phyloP scores from a whole-genome alignment of 2,113 vertebrate genomes.

The Grammomys surdaster region DNA sequence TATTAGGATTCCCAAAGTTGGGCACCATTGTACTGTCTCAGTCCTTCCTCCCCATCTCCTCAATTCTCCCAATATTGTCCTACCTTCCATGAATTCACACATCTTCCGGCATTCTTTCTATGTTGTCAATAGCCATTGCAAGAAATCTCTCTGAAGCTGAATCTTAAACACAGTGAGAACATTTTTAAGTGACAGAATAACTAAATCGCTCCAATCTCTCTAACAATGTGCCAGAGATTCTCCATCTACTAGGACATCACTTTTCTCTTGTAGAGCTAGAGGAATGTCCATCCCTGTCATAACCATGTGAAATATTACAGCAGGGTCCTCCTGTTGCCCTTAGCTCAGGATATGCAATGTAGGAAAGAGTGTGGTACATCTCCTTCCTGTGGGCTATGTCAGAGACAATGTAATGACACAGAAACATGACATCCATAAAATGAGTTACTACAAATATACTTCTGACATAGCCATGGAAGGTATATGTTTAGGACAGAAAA shows the following conservation, averaged over 20 bases:
- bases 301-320: too few species aligned
- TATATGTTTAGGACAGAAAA: not conserved
- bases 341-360: not conserved
- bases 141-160: not conserved
- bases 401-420: not conserved
- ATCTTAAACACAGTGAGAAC: not conserved
- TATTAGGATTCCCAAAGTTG: too few species aligned
- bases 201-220: not conserved
- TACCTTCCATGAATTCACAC: not conserved
- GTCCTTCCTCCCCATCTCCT: not conserved
- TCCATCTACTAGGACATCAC: not conserved
- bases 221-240: not conserved
- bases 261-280: not conserved
- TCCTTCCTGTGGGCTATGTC: not conserved
- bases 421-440: not conserved
- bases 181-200: not conserved
- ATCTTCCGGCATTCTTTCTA: not conserved
- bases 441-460: not conserved
- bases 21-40: not conserved
- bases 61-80: not conserved
- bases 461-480: not conserved
- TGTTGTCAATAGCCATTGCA: not conserved
- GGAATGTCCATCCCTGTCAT: not conserved
- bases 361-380: not conserved
- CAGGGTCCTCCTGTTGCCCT: not conserved